phyloP scores from a whole-genome alignment of 2,888 invertebrate species.

The Nomada hirtipes region DNA sequence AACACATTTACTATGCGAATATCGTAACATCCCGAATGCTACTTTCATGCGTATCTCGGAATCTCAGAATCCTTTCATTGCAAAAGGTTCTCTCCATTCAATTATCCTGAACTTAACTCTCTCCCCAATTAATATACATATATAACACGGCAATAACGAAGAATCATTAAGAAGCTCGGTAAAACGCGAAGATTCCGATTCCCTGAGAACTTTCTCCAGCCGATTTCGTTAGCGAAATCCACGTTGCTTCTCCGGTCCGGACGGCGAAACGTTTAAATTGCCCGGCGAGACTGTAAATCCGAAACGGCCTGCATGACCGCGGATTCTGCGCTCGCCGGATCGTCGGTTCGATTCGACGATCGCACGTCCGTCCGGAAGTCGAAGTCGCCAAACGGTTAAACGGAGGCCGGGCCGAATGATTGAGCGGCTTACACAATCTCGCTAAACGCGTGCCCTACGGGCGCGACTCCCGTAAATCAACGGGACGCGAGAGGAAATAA shows the following conservation, averaged over 20 bases:
- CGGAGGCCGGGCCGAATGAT: conserved; percentile 55
- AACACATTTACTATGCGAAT: too few species aligned
- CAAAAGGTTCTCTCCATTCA: too few species aligned
- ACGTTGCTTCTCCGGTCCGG: conserved; percentile 8
- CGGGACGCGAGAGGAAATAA: conserved; percentile 35
- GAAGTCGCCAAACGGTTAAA: conserved; percentile 39
- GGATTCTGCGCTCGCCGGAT: conserved; percentile 26
- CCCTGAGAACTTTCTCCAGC: neutral
- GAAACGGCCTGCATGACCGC: conserved; percentile 3
- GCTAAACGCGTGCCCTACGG: conserved; percentile 34
- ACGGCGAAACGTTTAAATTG: conserved; percentile 1
- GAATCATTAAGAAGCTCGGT: neutral
- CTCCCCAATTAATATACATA: too few species aligned
- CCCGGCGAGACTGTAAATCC: conserved; percentile 30
- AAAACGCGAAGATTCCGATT: neutral
- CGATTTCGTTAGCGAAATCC: neutral
- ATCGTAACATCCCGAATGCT: too few species aligned
- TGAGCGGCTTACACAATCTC: conserved; percentile 55
- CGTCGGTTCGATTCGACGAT: conserved; percentile 41
- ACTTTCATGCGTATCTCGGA: too few species aligned
- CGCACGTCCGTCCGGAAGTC: conserved; percentile 59
- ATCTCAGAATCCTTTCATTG: too few species aligned
- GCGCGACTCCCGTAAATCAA: conserved; percentile 63
- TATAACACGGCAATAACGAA: neutral
- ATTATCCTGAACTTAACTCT: too few species aligned